A percentile compares a stretch with the other conserved stretches of the same genome.
Evolutionary conservation across 2,888 invertebrate species (phyloP).

Genomic region (Nebria brevicollis): DNA sequence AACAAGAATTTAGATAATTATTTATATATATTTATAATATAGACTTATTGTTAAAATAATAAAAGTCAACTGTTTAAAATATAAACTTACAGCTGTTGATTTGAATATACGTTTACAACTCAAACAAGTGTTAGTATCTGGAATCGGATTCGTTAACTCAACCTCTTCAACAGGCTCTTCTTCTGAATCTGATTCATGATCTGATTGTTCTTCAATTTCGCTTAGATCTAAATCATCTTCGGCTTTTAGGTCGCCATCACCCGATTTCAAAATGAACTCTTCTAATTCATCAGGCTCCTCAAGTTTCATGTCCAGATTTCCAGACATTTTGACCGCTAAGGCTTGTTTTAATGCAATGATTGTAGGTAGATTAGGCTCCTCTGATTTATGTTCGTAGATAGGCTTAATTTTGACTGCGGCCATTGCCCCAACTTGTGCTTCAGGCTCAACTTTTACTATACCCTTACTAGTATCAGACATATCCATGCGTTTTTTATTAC

Average conservation of each 20-base stretch:
- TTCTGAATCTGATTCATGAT: slow-evolving; percentile 42
- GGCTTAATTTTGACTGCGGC: background rate
- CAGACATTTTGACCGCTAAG: slow-evolving; percentile 32
- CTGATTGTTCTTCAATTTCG: slow-evolving; percentile 33
- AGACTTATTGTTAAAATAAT: too few relatives aligned
- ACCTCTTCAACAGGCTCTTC: slow-evolving; percentile 40
- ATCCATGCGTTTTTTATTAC: background rate
- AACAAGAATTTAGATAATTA: too few relatives aligned
- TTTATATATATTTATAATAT: too few relatives aligned
- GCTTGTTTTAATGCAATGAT: slow-evolving; percentile 29
- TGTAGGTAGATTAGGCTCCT: slow-evolving; percentile 20
- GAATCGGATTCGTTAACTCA: slow-evolving; percentile 30
- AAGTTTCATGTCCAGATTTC: slow-evolving; percentile 16
- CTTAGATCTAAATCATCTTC: background rate
- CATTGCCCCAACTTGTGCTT: background rate
- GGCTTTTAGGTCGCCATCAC: background rate
- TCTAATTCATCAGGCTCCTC: background rate
- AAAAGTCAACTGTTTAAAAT: too few relatives aligned
- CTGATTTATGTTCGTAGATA: background rate
- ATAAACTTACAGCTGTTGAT: slow-evolving; percentile 26
- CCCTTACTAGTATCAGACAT: slow-evolving; percentile 44
- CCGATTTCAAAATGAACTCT: background rate
- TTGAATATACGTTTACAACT: slow-evolving; percentile 30
- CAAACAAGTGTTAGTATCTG: slow-evolving; percentile 31
- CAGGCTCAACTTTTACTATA: background rate